phyloP scores from a whole-genome alignment of 2,888 invertebrate species.

The Sympetrum striolatum region DNA sequence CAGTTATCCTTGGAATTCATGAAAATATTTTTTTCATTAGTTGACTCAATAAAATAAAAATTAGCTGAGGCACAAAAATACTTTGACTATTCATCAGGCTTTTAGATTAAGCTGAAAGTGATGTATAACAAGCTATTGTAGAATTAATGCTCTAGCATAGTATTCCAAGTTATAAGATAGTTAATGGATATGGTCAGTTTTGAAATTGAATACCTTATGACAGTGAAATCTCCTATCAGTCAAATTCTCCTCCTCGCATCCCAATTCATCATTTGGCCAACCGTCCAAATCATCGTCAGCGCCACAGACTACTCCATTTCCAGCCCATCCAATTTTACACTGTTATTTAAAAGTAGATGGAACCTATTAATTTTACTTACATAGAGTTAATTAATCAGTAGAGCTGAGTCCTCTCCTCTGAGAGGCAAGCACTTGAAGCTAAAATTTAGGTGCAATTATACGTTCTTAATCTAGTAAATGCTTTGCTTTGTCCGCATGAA shows the following conservation, averaged over 20 bases:
- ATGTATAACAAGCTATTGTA: background rate
- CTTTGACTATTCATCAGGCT: background rate
- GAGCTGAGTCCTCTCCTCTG: background rate
- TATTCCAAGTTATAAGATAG: no score
- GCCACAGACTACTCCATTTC: slow-evolving; percentile 85
- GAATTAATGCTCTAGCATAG: no score
- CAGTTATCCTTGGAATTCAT: slow-evolving; percentile 76
- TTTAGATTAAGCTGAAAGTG: background rate
- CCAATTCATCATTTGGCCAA: slow-evolving; percentile 80
- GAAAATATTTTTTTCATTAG: no score
- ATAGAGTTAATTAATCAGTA: background rate
- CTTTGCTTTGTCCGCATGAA: no score
- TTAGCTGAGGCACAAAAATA: background rate
- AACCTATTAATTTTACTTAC: background rate
- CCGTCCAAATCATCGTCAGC: slow-evolving; percentile 88
- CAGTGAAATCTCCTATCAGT: slow-evolving; percentile 67
- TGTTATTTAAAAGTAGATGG: slow-evolving; percentile 54
- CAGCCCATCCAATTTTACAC: slow-evolving; percentile 89
- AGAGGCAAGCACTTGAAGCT: background rate
- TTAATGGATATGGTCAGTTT: no score
- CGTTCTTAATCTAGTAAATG: no score
- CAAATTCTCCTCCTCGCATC: slow-evolving; percentile 74
- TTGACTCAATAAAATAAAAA: slow-evolving; percentile 35
- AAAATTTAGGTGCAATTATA: no score
- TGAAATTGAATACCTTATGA: background rate